phyloP scores from a whole-genome alignment of 2,797 vertebrate genomes.

The Alca torda region DNA sequence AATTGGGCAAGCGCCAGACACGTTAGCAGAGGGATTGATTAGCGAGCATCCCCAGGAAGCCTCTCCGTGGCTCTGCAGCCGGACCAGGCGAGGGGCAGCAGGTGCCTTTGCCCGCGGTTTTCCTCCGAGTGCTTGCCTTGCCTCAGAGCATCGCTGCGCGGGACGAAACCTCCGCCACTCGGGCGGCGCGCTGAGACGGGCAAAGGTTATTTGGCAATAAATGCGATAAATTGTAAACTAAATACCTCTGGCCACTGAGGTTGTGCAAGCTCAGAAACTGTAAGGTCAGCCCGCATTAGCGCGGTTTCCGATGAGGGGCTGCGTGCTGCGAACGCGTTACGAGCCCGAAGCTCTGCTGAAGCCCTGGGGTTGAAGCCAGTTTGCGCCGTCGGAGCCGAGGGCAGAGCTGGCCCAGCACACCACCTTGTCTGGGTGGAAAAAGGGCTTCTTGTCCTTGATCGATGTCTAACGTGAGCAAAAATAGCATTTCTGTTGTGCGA shows the following conservation, averaged over 20 bases:
- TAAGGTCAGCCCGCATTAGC: slow-evolving; percentile 36
- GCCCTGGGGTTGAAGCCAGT: background rate
- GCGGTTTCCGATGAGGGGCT: background rate
- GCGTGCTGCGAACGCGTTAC: fast-evolving
- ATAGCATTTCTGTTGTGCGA: background rate
- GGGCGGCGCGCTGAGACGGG: background rate
- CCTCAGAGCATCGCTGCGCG: fast-evolving
- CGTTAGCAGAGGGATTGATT: background rate
- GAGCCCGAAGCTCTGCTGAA: background rate
- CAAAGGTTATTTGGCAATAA: slow-evolving; percentile 33
- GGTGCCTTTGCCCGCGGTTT: background rate
- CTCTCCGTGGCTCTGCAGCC: fast-evolving
- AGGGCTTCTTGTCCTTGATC: background rate
- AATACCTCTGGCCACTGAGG: background rate
- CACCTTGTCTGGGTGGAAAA: background rate
- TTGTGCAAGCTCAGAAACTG: background rate
- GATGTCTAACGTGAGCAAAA: background rate
- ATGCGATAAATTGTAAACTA: background rate
- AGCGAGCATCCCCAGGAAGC: background rate
- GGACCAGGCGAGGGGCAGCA: background rate
- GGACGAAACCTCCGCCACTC: fast-evolving
- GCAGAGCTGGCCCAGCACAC: background rate
- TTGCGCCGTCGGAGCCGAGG: fast-evolving
- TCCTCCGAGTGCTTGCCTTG: background rate
- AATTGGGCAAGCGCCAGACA: background rate